Percentiles rank a stretch among this genome's conserved stretches.
phyloP scores from a whole-genome alignment of 2,113 vertebrate genomes.

The Poeciliopsis prolifica region DNA sequence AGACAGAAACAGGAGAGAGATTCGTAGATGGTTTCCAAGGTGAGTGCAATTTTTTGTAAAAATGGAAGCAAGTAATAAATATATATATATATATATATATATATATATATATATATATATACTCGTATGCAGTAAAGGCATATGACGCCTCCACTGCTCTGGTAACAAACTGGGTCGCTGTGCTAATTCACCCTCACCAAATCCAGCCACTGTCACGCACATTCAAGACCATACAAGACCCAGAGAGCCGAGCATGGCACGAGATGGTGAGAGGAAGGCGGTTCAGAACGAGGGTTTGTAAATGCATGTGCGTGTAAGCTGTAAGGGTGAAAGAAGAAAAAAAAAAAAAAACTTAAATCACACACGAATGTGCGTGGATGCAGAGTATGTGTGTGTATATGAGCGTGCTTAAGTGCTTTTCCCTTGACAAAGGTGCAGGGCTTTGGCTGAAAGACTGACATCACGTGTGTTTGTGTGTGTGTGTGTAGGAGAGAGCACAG shows the following conservation, averaged over 20 bases:
- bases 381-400: constrained; percentile 44
- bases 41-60: background rate
- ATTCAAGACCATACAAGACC: constrained; percentile 55
- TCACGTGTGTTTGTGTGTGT: constrained; percentile 22
- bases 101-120: background rate
- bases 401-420: constrained; percentile 63
- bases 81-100: background rate
- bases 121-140: background rate
- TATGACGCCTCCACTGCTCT: constrained; percentile 47
- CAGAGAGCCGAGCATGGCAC: constrained; percentile 46
- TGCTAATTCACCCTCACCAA: constrained; percentile 68
- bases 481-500: constrained; percentile 30
- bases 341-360: constrained; percentile 6
- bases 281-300: constrained; percentile 38
- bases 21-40: too few species aligned
- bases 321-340: background rate
- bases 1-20: too few species aligned
- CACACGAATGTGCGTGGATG: constrained; percentile 54
- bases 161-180: constrained; percentile 72
- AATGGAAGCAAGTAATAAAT: background rate
- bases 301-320: constrained; percentile 14
- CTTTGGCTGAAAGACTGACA: constrained; percentile 61
- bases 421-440: constrained; percentile 64
- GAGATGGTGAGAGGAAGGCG: constrained; percentile 56
- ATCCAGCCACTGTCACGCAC: constrained; percentile 75